These are phyloP conservation scores for Euura lappo DNA, from an alignment of 1,140 invertebrate species.

Conservation along the genomic window DNA sequence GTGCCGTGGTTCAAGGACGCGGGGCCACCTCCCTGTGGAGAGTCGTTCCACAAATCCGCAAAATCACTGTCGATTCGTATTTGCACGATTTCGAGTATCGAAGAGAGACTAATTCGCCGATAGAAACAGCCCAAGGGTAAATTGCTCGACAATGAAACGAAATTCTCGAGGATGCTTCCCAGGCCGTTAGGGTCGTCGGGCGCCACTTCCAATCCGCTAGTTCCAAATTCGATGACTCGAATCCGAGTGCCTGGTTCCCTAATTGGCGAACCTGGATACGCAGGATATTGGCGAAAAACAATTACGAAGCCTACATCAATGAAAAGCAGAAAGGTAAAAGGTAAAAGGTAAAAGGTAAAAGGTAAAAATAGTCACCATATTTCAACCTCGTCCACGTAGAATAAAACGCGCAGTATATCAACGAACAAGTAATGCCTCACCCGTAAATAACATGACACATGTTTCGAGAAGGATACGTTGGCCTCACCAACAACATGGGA, in stretches of 20 bases:
- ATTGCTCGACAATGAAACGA: neutral
- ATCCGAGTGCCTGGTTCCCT: neutral
- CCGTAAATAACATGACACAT: constrained; percentile 58
- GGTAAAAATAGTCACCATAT: constrained; percentile 23
- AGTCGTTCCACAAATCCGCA: neutral
- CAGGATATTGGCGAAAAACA: no score
- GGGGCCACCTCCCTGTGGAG: neutral
- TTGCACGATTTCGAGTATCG: neutral
- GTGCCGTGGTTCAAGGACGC: no score
- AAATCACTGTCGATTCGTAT: neutral
- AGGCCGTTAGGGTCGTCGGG: neutral
- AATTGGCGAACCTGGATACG: no score
- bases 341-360: no score
- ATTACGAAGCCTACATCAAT: no score
- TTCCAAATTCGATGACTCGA: neutral
- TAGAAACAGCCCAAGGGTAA: neutral
- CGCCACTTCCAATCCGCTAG: no score
- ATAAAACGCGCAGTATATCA: constrained; percentile 53
- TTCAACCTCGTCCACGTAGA: constrained; percentile 50
- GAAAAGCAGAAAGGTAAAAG: no score
- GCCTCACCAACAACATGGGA: no score
- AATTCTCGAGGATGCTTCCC: neutral
- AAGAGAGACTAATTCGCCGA: neutral
- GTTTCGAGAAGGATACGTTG: constrained; percentile 39
- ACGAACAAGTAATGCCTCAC: constrained; percentile 50